Evolutionary conservation across 37 sponge, comb jelly and placozoan genomes (phyloP), one percentile per base, ranked within the genome.

Genomic region (Theonella swinhoei): DNA sequence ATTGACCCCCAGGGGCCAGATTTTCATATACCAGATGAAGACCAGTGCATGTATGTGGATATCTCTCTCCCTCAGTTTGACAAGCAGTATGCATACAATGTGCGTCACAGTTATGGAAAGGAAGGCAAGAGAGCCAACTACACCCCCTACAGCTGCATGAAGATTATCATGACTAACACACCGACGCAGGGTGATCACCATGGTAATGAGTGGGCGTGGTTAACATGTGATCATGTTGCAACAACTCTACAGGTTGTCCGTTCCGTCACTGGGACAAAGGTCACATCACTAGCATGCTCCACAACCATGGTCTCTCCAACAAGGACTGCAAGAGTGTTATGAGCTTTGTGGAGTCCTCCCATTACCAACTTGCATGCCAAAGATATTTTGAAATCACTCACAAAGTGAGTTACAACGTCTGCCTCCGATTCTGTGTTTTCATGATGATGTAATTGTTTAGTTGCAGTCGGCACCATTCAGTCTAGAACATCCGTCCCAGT

Each of bases 71-170:
- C 41, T 3, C 64, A 95, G 96, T 95, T 95, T 89, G 96, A 97
- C 60, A 93, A 97, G 88, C 70, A 83, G 79, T 96, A 98, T 87
- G 95, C 97, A 7, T 98, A 98, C 83, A 94, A 89, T 81, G 81
- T 98, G 9, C 69, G 99, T 4, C 99, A 98, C 74, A 80, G 75
- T 54, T 98, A 93, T 70, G 99, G 99, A 0, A 93, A 91, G 69
- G 99, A 98, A 74, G 99, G 99, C 19, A 96, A 96, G 85, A 80
- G 96, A 39, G 75, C 90, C 23, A 91, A 91, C 91, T 93, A 96
- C 86, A 94, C 90, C 0, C 85, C 99, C 29, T 98, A 98, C 86
- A 91, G 94, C 80, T 96, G 97, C 70, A 76, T 96, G 84, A 98
- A 96, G 89, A 96, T 98, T 36, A 95, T 98, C 42, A 91, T 71